Evolutionary conservation across 2,113 vertebrate species (phyloP), one percentile per base, ranked within the genome.

Genomic region (Varanus komodoensis): DNA sequence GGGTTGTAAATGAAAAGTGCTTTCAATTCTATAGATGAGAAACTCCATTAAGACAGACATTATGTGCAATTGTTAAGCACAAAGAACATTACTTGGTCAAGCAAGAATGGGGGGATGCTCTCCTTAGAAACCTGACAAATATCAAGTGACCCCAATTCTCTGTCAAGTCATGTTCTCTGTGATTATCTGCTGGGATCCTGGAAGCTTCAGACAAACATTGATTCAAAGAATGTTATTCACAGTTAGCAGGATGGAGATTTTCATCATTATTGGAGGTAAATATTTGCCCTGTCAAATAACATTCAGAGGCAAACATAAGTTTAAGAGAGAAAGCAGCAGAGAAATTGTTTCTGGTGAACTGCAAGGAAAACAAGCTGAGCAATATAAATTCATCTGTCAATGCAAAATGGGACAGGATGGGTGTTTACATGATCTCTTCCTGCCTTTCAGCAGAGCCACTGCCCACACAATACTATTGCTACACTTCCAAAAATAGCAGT

Each of bases 271-370:
- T 95, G 92, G 92, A 94, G 90, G 94, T 95, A 96, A 96, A 96
- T 96, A 96, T 96, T 96, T 95, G 93, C 82, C 88, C 93, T 94
- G 93, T 89, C 93, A 94, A 93, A 96, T 94, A 94, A 90, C 92
- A 93, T 92, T 94, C 91, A 69, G 44, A 83, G 88, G 90, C 91
- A 96, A 95, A 96, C 91, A 92, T 0, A 1, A 93, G 86, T 82
- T 85, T 77, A 88, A 91, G 89, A 93, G 87, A 87, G 93, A 95
- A 95, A 95, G 50, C 80, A 48, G 61, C 57, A 88, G 73, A 91
- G 86, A 91, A 93, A 95, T 93, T 94, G 91, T 93, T 95, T 94
- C 84, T 80, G 88, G 90, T 89, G 88, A 87, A 87, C 89, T 86
- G 90, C 88, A 93, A 90, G 86, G 93, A 94, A 89, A 96, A 91